phyloP scores from a whole-genome alignment of 2,797 vertebrate genomes.

The Fratercula arctica region DNA sequence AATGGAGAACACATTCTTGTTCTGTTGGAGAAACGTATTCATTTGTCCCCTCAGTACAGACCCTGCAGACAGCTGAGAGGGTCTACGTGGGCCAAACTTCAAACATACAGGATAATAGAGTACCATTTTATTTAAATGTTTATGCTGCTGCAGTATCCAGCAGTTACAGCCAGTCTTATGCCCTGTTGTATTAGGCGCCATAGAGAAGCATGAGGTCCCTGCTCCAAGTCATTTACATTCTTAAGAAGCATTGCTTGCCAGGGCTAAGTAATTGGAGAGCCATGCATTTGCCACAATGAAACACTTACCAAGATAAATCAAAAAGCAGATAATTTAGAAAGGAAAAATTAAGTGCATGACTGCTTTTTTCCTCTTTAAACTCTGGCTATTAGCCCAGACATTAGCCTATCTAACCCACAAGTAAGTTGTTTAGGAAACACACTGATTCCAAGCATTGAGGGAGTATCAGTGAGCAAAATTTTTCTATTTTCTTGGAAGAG shows the following conservation, averaged over 20 bases:
- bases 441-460: background rate
- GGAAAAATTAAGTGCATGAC: background rate
- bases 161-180: background rate
- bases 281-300: background rate
- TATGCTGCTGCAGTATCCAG: background rate
- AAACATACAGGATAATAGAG: background rate
- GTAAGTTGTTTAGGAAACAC: background rate
- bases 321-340: conserved; percentile 9
- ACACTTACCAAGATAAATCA: conserved; percentile 1
- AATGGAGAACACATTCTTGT: background rate
- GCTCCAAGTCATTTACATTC: background rate
- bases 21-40: background rate
- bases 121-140: background rate
- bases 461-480: background rate
- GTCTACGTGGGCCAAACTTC: background rate
- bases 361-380: background rate
- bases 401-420: background rate
- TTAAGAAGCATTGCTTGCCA: background rate
- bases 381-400: conserved; percentile 25
- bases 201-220: background rate
- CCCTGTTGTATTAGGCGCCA: background rate
- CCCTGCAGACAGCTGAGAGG: background rate
- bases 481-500: background rate
- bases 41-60: background rate
- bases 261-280: background rate